Evolutionary conservation across 2,888 invertebrate species (phyloP).

Genomic region (Cephus pulcher): DNA sequence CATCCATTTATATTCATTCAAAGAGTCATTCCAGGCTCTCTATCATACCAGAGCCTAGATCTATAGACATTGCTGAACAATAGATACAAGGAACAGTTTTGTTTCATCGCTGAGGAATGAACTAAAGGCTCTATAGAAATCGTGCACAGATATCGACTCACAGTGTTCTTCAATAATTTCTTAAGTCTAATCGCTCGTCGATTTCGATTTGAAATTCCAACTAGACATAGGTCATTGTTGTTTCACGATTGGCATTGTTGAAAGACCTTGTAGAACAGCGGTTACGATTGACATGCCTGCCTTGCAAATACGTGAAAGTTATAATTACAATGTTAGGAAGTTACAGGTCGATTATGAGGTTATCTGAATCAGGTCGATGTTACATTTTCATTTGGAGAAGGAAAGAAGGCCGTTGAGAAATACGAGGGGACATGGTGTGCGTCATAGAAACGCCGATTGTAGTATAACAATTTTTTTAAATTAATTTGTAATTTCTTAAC

Average conservation of each 20-base stretch:
- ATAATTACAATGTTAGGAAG: background rate
- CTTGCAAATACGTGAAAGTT: background rate
- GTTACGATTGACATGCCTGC: background rate
- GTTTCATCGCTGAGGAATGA: background rate
- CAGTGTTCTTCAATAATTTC: background rate
- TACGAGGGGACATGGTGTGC: background rate
- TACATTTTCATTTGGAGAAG: background rate
- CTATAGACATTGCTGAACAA: background rate
- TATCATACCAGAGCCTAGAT: background rate
- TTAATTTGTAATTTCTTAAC: background rate
- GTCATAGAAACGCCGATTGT: background rate
- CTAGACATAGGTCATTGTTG: background rate
- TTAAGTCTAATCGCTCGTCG: background rate
- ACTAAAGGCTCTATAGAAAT: background rate
- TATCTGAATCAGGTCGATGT: background rate
- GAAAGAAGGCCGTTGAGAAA: background rate
- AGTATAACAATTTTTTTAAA: background rate
- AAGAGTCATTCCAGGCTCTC: background rate
- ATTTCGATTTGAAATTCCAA: background rate
- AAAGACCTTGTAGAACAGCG: background rate
- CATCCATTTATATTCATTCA: background rate
- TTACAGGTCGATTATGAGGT: background rate
- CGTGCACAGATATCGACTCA: background rate
- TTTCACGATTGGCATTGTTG: background rate
- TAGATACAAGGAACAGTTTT: background rate